Evolutionary conservation across 2,888 invertebrate genomes (phyloP).

Genomic region (Stenodema calcarata): DNA sequence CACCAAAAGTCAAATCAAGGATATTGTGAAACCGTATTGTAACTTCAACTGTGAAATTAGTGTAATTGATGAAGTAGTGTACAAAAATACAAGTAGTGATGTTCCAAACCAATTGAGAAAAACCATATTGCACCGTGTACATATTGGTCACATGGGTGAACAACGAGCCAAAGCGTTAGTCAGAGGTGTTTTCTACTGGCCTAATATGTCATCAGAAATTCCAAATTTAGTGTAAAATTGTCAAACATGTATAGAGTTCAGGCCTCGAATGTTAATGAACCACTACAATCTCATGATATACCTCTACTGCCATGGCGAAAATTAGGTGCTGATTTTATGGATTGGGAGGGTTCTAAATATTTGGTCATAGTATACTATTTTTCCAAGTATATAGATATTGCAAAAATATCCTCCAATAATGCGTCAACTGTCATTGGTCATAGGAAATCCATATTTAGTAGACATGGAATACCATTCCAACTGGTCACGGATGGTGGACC

Average conservation of each 20-base stretch:
- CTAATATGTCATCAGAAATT: too few relatives aligned
- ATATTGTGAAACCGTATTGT: background rate
- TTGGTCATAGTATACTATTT: conserved; percentile 21
- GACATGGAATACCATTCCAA: conserved; percentile 13
- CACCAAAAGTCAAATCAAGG: too few relatives aligned
- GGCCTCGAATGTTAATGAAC: background rate
- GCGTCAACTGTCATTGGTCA: background rate
- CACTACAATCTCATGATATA: conserved; percentile 25
- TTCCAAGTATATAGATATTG: conserved; percentile 24
- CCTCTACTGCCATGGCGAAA: conserved; percentile 24
- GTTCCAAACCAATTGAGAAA: too few relatives aligned
- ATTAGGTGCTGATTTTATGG: background rate
- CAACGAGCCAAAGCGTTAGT: background rate
- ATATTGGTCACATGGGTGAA: too few relatives aligned
- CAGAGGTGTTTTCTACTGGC: too few relatives aligned
- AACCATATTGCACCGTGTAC: too few relatives aligned
- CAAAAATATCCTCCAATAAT: background rate
- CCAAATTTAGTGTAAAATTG: too few relatives aligned
- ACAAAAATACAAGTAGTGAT: too few relatives aligned
- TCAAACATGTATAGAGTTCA: too few relatives aligned
- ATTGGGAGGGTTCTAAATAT: background rate
- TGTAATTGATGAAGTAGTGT: too few relatives aligned
- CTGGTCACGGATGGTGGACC: conserved; percentile 28
- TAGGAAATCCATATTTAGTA: conserved; percentile 12
- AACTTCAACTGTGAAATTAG: too few relatives aligned